Evolutionary conservation across 2,113 vertebrate genomes (phyloP).

Genomic region (Brachionichthys hirsutus): DNA sequence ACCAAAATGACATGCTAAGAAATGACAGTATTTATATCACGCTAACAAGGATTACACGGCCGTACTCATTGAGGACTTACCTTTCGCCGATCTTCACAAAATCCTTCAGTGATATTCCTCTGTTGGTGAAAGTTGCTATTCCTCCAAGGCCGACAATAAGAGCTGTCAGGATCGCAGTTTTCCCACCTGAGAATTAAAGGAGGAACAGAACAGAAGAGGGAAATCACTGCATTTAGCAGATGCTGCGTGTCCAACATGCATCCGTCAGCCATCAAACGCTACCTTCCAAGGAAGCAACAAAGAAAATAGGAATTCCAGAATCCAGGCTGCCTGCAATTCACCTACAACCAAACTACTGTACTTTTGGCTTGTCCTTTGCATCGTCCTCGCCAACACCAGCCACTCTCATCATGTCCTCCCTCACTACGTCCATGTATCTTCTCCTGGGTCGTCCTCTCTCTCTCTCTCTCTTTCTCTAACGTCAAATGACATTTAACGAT

Average conservation of each 20-base stretch:
- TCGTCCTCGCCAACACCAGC: too few relatives aligned
- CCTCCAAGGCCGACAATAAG: conserved; percentile 92
- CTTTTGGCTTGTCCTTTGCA: too few relatives aligned
- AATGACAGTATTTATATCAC: background rate
- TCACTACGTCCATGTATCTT: too few relatives aligned
- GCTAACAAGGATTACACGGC: background rate
- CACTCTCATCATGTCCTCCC: too few relatives aligned
- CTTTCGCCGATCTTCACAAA: conserved; percentile 88
- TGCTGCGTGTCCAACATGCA: too few relatives aligned
- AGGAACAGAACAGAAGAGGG: background rate
- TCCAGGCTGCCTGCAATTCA: conserved; percentile 3
- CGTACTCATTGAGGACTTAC: conserved; percentile 64
- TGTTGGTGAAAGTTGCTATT: conserved; percentile 88
- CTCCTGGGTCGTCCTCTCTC: too few relatives aligned
- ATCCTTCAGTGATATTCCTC: conserved; percentile 86
- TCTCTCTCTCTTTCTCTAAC: too few relatives aligned
- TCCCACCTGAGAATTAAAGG: conserved; percentile 78
- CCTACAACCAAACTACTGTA: too few relatives aligned
- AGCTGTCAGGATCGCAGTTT: conserved; percentile 90
- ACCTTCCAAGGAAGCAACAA: too few relatives aligned
- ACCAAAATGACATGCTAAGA: background rate
- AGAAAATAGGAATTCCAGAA: too few relatives aligned
- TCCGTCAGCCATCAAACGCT: too few relatives aligned
- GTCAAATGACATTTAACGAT: background rate
- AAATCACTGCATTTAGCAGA: background rate